Conservation (phyloP, 2,797 vertebrate genomes). For the Macrochelys suwanniensis region DNA sequence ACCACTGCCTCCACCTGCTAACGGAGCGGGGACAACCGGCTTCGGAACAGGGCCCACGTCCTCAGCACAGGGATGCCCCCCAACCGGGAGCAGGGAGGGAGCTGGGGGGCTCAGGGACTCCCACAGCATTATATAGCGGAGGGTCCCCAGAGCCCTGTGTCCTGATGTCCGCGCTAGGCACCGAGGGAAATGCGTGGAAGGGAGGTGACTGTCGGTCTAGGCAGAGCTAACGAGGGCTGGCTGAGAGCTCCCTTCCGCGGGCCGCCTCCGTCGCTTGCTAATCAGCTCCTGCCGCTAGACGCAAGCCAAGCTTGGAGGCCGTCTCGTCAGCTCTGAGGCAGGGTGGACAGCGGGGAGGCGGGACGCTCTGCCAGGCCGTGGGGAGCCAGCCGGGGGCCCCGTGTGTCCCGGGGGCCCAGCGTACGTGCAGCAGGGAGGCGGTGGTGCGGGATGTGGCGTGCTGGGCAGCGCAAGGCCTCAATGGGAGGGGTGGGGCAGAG, state of each 20-base stretch:
- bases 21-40: background rate
- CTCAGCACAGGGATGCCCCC: background rate
- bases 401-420: background rate
- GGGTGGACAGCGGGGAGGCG: background rate
- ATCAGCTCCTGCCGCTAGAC: background rate
- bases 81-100: background rate
- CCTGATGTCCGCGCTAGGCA: background rate
- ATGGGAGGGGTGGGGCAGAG: too few species aligned
- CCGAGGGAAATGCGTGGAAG: background rate
- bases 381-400: background rate
- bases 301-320: background rate
- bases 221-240: background rate
- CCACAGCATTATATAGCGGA: background rate
- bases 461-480: too few species aligned
- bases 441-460: too few species aligned
- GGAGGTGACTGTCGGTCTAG: background rate
- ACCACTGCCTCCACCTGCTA: background rate
- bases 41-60: background rate
- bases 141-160: background rate
- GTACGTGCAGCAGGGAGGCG: accelerated
- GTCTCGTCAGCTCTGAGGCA: background rate
- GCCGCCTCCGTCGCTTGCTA: background rate
- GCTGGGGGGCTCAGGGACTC: background rate
- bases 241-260: background rate
- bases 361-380: background rate